A percentile compares a stretch with the other conserved stretches of the same genome.
Conservation (phyloP, 1,140 invertebrate species). For the Patella vulgata region DNA sequence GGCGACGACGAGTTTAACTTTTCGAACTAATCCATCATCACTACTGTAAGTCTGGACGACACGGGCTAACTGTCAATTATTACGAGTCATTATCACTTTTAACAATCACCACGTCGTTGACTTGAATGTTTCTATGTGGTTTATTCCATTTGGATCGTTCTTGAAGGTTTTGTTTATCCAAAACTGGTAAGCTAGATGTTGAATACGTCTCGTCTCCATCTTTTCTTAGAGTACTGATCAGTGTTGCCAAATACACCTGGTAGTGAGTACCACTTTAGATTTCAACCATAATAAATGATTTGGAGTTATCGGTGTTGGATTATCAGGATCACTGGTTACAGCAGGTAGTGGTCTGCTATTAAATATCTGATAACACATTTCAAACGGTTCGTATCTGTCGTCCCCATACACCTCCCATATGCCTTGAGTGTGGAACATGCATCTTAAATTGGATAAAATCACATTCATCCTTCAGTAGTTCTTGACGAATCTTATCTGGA, state of each 20-base stretch:
- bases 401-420: constrained; percentile 37
- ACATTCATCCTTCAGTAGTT: constrained; percentile 6
- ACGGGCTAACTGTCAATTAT: constrained; percentile 29
- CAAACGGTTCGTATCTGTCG: too few species aligned
- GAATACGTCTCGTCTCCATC: constrained; percentile 37
- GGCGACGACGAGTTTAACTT: constrained; percentile 21
- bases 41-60: constrained; percentile 15
- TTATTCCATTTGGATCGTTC: constrained; percentile 6
- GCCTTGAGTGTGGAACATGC: constrained; percentile 26
- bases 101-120: constrained; percentile 36
- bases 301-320: constrained; percentile 34
- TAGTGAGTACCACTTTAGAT: constrained; percentile 22
- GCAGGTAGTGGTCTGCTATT: constrained; percentile 35
- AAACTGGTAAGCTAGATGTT: constrained; percentile 16
- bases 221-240: constrained; percentile 31
- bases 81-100: constrained; percentile 18
- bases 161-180: constrained; percentile 24
- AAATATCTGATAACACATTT: constrained; percentile 27
- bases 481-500: background rate
- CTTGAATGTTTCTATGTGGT: constrained; percentile 28
- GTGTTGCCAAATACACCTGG: too few species aligned
- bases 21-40: constrained; percentile 38
- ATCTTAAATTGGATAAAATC: constrained; percentile 26
- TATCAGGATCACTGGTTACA: constrained; percentile 6
- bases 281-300: constrained; percentile 29